phyloP scores from a whole-genome alignment of 2,113 vertebrate species.

The Psilopogon haemacephalus region DNA sequence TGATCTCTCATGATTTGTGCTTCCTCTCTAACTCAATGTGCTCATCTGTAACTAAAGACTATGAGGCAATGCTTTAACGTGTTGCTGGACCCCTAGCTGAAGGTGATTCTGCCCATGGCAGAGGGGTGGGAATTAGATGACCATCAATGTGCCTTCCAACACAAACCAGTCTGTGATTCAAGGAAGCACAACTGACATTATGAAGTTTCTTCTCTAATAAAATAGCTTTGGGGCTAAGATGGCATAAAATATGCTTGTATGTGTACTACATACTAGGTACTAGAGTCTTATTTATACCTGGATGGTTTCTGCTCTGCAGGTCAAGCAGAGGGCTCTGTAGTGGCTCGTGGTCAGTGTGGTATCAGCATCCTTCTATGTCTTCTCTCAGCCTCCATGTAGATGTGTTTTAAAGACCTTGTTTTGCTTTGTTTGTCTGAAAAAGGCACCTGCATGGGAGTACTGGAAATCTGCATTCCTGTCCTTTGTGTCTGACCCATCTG shows the following conservation, averaged over 20 bases:
- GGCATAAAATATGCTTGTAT: background rate
- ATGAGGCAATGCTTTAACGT: background rate
- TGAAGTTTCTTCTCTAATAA: background rate
- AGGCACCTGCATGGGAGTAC: background rate
- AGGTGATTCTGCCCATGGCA: background rate
- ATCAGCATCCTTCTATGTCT: background rate
- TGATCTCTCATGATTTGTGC: background rate
- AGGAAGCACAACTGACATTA: background rate
- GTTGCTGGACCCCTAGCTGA: background rate
- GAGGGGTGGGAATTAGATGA: background rate
- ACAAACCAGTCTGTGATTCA: background rate
- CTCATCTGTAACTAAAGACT: background rate
- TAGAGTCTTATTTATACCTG: background rate
- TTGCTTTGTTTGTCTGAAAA: background rate
- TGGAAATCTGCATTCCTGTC: background rate
- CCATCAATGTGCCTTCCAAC: background rate
- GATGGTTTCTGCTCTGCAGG: background rate
- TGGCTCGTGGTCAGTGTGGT: background rate
- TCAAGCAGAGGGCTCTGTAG: background rate
- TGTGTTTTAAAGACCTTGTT: background rate
- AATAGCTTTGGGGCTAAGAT: background rate
- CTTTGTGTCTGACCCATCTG: background rate
- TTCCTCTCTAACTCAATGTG: background rate
- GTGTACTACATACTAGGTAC: background rate
- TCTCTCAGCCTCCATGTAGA: background rate